A percentile compares a stretch with the other conserved stretches of the same genome.
Evolutionary conservation across 37 sponge, comb jelly and placozoan genomes (phyloP).

Genomic region (Mnemiopsis leidyi): DNA sequence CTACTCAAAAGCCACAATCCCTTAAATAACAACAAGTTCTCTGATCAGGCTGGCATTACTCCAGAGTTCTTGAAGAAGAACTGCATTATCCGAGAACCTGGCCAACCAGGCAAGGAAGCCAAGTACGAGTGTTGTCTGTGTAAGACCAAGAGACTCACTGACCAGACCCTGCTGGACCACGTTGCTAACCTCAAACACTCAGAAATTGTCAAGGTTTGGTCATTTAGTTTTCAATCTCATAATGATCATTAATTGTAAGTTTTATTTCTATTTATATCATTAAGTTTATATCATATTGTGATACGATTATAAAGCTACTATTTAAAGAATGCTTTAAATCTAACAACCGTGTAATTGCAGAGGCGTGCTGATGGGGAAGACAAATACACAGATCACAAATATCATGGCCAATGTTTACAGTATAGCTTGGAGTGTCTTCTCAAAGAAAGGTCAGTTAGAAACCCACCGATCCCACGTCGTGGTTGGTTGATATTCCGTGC

Average conservation of each 20-base stretch:
- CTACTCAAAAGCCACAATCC: too few relatives aligned
- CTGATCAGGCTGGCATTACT: neutral
- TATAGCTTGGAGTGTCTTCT: neutral
- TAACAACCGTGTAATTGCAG: too few relatives aligned
- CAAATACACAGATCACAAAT: conserved; percentile 31
- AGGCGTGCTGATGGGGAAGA: neutral
- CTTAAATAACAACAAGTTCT: too few relatives aligned
- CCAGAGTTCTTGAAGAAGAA: neutral
- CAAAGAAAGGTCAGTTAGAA: neutral
- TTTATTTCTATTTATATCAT: too few relatives aligned
- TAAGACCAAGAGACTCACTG: conserved; percentile 17
- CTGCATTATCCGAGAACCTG: neutral
- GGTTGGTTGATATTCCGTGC: too few relatives aligned
- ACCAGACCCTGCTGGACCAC: neutral
- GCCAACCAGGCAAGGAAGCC: neutral
- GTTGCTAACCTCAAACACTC: conserved; percentile 9
- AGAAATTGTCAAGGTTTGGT: conserved; percentile 19
- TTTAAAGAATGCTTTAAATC: neutral
- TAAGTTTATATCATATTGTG: too few relatives aligned
- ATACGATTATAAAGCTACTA: too few relatives aligned
- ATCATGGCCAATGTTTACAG: conserved; percentile 20
- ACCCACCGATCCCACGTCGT: too few relatives aligned
- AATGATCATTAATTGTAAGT: too few relatives aligned
- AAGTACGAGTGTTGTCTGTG: neutral
- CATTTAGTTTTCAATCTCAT: too few relatives aligned